Base-by-base conservation (phyloP, 1,140 invertebrate genomes). In the Nebria ingens region DNA sequence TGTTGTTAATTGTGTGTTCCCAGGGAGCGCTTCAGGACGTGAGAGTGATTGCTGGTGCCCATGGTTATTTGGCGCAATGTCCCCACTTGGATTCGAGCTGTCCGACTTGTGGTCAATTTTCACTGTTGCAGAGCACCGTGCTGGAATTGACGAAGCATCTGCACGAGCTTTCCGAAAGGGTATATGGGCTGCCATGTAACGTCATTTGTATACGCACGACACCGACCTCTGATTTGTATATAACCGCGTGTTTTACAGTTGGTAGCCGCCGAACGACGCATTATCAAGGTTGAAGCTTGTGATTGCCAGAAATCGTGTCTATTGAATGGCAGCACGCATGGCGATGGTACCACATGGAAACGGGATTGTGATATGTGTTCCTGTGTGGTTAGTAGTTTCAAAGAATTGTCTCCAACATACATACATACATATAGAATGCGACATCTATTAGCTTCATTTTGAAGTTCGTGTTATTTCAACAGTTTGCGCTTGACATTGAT, bases 1-100 rank as follows among this genome's bases (percentile, higher is more conserved):
- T 34, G 25, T 34, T 34, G 6, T 6, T 34, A 34, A 34, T 34
- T 34, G 25, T 9, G n/a, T 17, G 40, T 60, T 62, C 50, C 42
- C 70, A 94, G 91, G 91, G 91, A 66, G 83, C 83, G 60, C 78
- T 94, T 68, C 87, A 92, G 80, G 89, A 93, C 64, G 85, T 93
- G 59, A 81, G 84, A 73, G 77, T 94, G 65, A 85, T 92, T 62
- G 81, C 82, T 63, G 86, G 88, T 64, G 80, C 88, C 53, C 85
- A 91, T 71, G 91, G 90, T 50, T 91, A 92, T 71, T 76, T 91
- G 63, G 78, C 83, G 60, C 88, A 92, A 71, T 94, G 91, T 76
- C 89, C 90, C 38, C 79, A 85, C 61, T 74, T 89, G 68, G 87
- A 91, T 68, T 84, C 86, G 61, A 85, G 82, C 63, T 94, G 91